Conservation (phyloP, 1,140 invertebrate species). For the Euura lappo region DNA sequence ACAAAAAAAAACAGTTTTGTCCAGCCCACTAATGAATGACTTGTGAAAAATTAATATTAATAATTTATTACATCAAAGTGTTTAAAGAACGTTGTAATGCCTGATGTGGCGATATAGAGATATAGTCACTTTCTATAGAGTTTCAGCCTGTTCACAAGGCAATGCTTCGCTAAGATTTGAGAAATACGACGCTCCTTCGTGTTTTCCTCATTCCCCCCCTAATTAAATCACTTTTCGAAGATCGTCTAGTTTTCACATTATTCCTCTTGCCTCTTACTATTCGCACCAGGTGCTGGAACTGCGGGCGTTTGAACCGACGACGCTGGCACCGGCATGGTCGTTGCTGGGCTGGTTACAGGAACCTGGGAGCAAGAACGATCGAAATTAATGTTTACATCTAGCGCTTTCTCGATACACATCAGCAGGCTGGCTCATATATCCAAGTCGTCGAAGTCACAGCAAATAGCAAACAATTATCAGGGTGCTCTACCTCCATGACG, state of each 20-base stretch:
- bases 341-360: neutral
- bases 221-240: neutral
- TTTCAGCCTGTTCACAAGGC: neutral
- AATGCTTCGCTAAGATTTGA: neutral
- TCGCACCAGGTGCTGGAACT: neutral
- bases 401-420: neutral
- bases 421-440: neutral
- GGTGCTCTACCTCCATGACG: slow-evolving; percentile 19
- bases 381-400: neutral
- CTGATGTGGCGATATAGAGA: neutral
- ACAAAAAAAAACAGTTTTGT: neutral
- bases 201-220: neutral
- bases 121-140: neutral
- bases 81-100: neutral
- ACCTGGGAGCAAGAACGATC: neutral
- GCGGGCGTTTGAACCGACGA: neutral
- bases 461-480: too few relatives aligned
- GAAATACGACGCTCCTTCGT: neutral
- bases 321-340: neutral
- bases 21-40: too few relatives aligned
- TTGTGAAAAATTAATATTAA: neutral
- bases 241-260: neutral
- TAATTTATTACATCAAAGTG: neutral
- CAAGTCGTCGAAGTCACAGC: too few relatives aligned
- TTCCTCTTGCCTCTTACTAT: neutral